These are phyloP conservation scores for Seira musarum DNA, from an alignment of 2,888 invertebrate genomes.

Conservation along the genomic window DNA sequence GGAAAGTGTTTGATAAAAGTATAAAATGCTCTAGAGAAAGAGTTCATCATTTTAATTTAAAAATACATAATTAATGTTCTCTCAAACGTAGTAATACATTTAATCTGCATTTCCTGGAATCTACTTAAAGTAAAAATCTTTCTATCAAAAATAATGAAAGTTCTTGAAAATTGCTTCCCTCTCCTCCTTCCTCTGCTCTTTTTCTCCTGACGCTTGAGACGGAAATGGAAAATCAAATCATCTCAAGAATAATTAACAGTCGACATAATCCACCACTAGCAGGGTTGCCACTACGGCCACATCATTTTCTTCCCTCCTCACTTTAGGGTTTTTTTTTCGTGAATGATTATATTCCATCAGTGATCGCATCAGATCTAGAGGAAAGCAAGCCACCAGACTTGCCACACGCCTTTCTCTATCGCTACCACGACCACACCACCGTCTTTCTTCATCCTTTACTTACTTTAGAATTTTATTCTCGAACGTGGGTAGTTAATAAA, in stretches of 20 bases:
- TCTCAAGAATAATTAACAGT: constrained; percentile 67
- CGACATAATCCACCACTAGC: constrained; percentile 66
- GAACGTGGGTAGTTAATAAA: constrained; percentile 47
- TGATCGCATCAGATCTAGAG: constrained; percentile 40
- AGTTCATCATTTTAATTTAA: background rate
- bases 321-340: background rate
- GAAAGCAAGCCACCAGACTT: constrained; percentile 12
- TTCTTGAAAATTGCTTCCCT: constrained; percentile 48
- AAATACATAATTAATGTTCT: constrained; percentile 9
- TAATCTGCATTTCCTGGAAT: constrained; percentile 16
- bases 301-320: constrained; percentile 32
- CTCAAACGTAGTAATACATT: background rate
- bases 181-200: constrained; percentile 42
- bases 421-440: constrained; percentile 22
- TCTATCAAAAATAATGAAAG: constrained; percentile 32
- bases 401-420: constrained; percentile 26
- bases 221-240: constrained; percentile 67
- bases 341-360: constrained; percentile 29
- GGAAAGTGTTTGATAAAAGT: too few species aligned
- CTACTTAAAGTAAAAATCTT: constrained; percentile 23
- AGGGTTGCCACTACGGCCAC: constrained; percentile 60
- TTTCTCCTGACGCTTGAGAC: constrained; percentile 45
- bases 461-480: constrained; percentile 35
- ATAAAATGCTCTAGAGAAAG: background rate
- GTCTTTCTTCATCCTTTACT: constrained; percentile 22